Conservation (phyloP, 2,113 vertebrate species). For the Gallinago media region DNA sequence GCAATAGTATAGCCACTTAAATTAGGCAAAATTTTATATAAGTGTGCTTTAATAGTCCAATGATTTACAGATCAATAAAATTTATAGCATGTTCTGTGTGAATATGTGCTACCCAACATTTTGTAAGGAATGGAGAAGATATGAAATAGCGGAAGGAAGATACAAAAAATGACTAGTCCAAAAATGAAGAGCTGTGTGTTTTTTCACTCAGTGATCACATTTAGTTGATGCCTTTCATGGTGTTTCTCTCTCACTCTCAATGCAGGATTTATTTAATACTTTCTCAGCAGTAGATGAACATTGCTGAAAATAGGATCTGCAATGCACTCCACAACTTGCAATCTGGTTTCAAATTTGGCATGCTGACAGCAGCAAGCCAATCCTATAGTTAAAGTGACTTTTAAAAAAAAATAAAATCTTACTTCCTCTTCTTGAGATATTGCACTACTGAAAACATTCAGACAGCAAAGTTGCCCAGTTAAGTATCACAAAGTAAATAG, state of each 20-base stretch:
- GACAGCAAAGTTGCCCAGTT: neutral
- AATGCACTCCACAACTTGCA: neutral
- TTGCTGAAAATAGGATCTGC: neutral
- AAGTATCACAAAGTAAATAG: neutral
- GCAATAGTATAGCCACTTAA: neutral
- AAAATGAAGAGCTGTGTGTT: neutral
- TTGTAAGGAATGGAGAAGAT: neutral
- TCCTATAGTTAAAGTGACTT: neutral
- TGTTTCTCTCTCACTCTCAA: neutral
- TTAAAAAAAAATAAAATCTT: neutral
- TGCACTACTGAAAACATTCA: neutral
- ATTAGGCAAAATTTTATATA: neutral
- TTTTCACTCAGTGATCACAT: neutral
- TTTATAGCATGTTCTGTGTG: neutral
- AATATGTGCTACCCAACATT: neutral
- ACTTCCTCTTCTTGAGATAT: neutral
- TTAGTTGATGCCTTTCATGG: neutral
- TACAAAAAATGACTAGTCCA: neutral
- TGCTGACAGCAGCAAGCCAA: neutral
- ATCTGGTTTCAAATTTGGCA: neutral
- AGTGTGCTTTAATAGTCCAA: neutral
- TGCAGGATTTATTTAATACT: neutral
- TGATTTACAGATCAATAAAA: neutral
- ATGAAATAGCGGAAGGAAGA: neutral
- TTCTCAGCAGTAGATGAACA: neutral